A percentile compares a stretch with the other conserved stretches of the same genome.
Conservation (phyloP, 2,888 invertebrate genomes). For the Thymelicus acteon region DNA sequence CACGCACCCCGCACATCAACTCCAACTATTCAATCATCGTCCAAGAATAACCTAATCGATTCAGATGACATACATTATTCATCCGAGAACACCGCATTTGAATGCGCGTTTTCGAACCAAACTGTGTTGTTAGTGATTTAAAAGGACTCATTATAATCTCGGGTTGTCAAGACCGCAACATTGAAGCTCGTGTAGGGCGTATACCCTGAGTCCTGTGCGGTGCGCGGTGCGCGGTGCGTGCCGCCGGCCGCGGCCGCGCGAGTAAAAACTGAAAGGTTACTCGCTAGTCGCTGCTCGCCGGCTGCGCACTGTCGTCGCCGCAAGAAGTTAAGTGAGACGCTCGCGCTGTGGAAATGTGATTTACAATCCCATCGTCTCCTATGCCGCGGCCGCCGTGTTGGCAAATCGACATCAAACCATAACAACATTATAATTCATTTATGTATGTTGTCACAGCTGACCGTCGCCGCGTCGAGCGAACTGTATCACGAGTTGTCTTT, state of each 20-base stretch:
- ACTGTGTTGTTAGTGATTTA: conserved; percentile 17
- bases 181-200: background rate
- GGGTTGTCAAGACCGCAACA: conserved; percentile 8
- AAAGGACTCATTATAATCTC: conserved; percentile 24
- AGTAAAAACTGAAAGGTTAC: conserved; percentile 20
- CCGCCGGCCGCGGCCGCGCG: background rate
- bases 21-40: conserved; percentile 23
- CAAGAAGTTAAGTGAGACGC: conserved; percentile 14
- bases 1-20: conserved; percentile 2
- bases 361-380: background rate
- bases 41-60: conserved; percentile 21
- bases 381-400: background rate
- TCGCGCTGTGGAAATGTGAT: background rate
- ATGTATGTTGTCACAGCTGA: background rate
- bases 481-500: too few relatives aligned
- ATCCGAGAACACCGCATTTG: conserved; percentile 9
- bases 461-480: background rate
- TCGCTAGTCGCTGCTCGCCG: background rate
- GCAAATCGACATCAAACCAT: background rate
- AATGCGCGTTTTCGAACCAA: background rate
- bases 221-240: too few relatives aligned
- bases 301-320: background rate
- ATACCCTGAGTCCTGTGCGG: too few relatives aligned
- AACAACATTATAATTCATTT: conserved; percentile 1
- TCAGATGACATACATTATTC: conserved; percentile 26